Evolutionary conservation across 2,797 vertebrate genomes (phyloP).

Genomic region (Acipenser transmontanus): DNA sequence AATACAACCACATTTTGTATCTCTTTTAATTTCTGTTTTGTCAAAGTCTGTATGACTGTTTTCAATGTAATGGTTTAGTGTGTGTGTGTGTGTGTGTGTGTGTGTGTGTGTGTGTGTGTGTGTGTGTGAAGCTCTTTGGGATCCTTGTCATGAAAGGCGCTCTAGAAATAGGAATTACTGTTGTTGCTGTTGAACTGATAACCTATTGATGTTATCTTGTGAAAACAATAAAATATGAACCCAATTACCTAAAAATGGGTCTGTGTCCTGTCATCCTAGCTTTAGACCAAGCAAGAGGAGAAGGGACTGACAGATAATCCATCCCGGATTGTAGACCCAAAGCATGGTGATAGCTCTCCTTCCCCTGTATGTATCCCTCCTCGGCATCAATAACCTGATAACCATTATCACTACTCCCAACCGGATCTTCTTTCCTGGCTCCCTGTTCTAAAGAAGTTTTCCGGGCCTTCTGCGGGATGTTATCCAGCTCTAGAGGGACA

Average conservation of each 20-base stretch:
- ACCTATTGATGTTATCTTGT: too few relatives aligned
- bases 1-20: too few relatives aligned
- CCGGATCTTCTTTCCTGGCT: conserved; percentile 35
- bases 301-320: conserved; percentile 86
- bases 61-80: too few relatives aligned
- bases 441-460: conserved; percentile 83
- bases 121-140: too few relatives aligned
- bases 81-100: too few relatives aligned
- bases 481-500: conserved; percentile 56
- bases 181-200: too few relatives aligned
- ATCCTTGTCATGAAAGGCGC: too few relatives aligned
- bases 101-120: too few relatives aligned
- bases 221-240: too few relatives aligned
- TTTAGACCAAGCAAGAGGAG: conserved; percentile 79
- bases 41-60: too few relatives aligned
- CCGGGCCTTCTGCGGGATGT: conserved; percentile 83
- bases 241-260: conserved; percentile 77
- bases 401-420: conserved; percentile 38
- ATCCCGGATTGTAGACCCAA: conserved; percentile 46
- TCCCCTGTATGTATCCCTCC: conserved; percentile 34
- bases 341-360: conserved; percentile 30
- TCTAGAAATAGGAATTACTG: too few relatives aligned
- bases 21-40: too few relatives aligned
- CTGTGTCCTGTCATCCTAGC: conserved; percentile 79
- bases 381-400: conserved; percentile 56